A percentile compares a stretch with the other conserved stretches of the same genome.
Conservation (phyloP, 2,113 vertebrate genomes). For the Mirounga angustirostris region DNA sequence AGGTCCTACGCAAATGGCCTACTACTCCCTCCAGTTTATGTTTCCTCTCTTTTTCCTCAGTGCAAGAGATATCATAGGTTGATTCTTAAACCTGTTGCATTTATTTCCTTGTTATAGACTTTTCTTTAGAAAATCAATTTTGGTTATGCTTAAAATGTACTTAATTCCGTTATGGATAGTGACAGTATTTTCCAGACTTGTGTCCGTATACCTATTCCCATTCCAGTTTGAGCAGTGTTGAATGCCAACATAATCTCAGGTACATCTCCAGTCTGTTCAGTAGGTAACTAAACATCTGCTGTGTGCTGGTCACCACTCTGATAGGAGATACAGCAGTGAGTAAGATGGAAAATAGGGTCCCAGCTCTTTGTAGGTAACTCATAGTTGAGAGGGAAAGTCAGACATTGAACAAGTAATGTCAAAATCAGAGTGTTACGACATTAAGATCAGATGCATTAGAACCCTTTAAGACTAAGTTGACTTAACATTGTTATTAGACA, state of each 20-base stretch:
- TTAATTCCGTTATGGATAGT: background rate
- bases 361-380: background rate
- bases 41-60: background rate
- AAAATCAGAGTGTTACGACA: background rate
- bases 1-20: background rate
- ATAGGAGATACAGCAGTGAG: background rate
- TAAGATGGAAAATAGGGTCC: background rate
- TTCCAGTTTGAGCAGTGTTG: background rate
- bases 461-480: background rate
- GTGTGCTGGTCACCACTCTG: background rate
- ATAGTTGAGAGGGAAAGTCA: background rate
- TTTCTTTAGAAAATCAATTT: background rate
- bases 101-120: background rate
- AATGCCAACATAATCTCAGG: background rate
- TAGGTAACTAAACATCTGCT: background rate
- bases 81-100: background rate
- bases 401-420: background rate
- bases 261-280: background rate
- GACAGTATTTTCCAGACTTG: background rate
- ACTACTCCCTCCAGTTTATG: background rate
- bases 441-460: background rate
- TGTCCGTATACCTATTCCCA: background rate
- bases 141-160: background rate
- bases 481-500: background rate
- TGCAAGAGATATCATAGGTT: background rate